Conservation (phyloP, 2,888 invertebrate genomes). For the Isoperla grammatica region DNA sequence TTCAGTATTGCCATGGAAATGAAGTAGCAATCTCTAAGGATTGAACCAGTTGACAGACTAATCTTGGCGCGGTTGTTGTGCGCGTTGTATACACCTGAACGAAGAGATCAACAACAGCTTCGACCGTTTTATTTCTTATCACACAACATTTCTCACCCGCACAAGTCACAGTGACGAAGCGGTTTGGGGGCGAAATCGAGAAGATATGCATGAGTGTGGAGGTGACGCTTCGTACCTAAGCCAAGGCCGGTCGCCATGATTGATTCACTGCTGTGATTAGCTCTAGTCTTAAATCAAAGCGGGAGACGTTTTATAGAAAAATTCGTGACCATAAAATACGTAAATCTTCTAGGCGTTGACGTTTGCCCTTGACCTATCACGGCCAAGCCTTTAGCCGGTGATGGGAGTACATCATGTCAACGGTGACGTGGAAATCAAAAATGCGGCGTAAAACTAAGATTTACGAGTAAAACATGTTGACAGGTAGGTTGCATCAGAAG, state of each 20-base stretch:
- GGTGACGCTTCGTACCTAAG: background rate
- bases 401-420: conserved; percentile 10
- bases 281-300: conserved; percentile 27
- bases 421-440: conserved; percentile 12
- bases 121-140: conserved; percentile 7
- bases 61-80: conserved; percentile 10
- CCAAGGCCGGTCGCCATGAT: conserved; percentile 12
- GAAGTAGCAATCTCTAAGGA: conserved; percentile 17
- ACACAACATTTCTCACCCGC: conserved; percentile 3
- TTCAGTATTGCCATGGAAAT: conserved; percentile 15
- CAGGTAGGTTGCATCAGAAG: conserved; percentile 17
- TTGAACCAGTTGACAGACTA: conserved; percentile 15
- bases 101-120: background rate
- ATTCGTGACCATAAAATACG: conserved; percentile 13
- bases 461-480: conserved; percentile 19
- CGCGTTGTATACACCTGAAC: conserved; percentile 2
- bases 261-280: conserved; percentile 24
- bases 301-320: conserved; percentile 17
- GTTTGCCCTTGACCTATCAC: conserved; percentile 26
- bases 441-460: conserved; percentile 17
- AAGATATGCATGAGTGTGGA: background rate
- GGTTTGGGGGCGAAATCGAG: background rate
- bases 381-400: background rate
- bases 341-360: conserved; percentile 15
- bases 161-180: background rate